A percentile compares a stretch with the other conserved stretches of the same genome.
These are phyloP conservation scores for Cepaea nemoralis DNA, from an alignment of 1,140 invertebrate genomes.

Conservation along the genomic window DNA sequence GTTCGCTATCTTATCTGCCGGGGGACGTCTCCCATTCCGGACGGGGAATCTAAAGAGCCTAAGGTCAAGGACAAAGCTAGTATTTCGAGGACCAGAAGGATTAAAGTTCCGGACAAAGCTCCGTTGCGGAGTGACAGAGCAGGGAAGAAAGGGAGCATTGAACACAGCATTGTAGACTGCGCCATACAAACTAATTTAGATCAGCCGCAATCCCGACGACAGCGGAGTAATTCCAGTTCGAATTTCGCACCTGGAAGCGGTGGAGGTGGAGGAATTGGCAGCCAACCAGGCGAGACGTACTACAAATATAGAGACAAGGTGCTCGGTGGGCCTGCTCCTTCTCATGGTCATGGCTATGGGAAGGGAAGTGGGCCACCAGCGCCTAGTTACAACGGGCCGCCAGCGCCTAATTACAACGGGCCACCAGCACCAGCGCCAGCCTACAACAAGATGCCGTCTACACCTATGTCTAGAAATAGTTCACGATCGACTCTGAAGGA, in stretches of 20 bases:
- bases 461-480: slow-evolving; percentile 37
- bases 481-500: slow-evolving; percentile 39
- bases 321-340: slow-evolving; percentile 40
- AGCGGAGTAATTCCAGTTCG: slow-evolving; percentile 31
- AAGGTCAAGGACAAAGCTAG: slow-evolving; percentile 50
- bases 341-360: slow-evolving; percentile 37
- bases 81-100: slow-evolving; percentile 59
- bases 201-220: slow-evolving; percentile 46
- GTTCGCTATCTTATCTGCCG: slow-evolving; percentile 60
- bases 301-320: slow-evolving; percentile 63
- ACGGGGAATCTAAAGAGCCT: slow-evolving; percentile 50
- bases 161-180: slow-evolving; percentile 53
- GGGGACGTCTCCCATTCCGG: slow-evolving; percentile 65
- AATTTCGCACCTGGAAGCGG: slow-evolving; percentile 28
- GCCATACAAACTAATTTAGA: slow-evolving; percentile 62
- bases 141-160: slow-evolving; percentile 36
- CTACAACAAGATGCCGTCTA: slow-evolving; percentile 9
- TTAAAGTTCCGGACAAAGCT: slow-evolving; percentile 51
- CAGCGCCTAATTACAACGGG: too few relatives aligned
- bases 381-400: background rate
- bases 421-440: too few relatives aligned
- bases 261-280: slow-evolving; percentile 22
- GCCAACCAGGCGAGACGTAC: slow-evolving; percentile 56
- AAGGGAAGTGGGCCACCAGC: slow-evolving; percentile 36
- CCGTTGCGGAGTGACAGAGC: slow-evolving; percentile 46